Percentiles rank a stretch among this genome's conserved stretches.
Evolutionary conservation across 2,797 vertebrate genomes (phyloP).

Genomic region (Zenarchopterus dispar): DNA sequence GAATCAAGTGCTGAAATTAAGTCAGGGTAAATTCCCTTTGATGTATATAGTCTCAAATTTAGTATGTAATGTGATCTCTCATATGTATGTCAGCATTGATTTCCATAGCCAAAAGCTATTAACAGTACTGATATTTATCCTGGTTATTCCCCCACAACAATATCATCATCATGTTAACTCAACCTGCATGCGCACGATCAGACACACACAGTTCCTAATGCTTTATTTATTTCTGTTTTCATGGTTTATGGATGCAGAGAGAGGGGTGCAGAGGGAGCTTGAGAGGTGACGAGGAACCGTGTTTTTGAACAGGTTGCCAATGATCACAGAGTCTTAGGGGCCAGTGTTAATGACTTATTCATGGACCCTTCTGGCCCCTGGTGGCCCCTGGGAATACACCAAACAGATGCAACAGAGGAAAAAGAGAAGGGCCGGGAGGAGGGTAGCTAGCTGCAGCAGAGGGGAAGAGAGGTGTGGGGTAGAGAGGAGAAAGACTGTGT

Average conservation of each 20-base stretch:
- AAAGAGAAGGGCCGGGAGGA: slow-evolving; percentile 36
- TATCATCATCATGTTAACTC: slow-evolving; percentile 24
- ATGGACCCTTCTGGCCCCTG: slow-evolving; percentile 78
- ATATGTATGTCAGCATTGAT: no score
- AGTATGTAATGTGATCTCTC: no score
- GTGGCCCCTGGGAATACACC: slow-evolving; percentile 66
- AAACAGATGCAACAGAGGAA: slow-evolving; percentile 74
- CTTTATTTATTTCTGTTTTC: slow-evolving; percentile 78
- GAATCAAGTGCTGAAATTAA: no score
- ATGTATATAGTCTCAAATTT: no score
- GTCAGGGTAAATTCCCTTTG: no score
- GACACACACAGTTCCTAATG: slow-evolving; percentile 35
- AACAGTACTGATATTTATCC: neutral
- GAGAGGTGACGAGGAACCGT: slow-evolving; percentile 75
- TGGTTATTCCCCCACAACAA: neutral
- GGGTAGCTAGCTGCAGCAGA: slow-evolving; percentile 21
- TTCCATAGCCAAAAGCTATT: neutral
- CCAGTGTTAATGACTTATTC: slow-evolving; percentile 80
- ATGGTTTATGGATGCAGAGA: slow-evolving; percentile 76
- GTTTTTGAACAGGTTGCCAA: slow-evolving; percentile 81
- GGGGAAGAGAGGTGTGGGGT: slow-evolving; percentile 37
- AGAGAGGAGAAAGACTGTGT: slow-evolving; percentile 40
- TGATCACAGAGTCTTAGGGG: slow-evolving; percentile 82
- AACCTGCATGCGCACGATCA: slow-evolving; percentile 4
- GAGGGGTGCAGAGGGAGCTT: slow-evolving; percentile 61